These are phyloP conservation scores for Bombus ignitus DNA, from an alignment of 1,140 invertebrate genomes.

Conservation along the genomic window DNA sequence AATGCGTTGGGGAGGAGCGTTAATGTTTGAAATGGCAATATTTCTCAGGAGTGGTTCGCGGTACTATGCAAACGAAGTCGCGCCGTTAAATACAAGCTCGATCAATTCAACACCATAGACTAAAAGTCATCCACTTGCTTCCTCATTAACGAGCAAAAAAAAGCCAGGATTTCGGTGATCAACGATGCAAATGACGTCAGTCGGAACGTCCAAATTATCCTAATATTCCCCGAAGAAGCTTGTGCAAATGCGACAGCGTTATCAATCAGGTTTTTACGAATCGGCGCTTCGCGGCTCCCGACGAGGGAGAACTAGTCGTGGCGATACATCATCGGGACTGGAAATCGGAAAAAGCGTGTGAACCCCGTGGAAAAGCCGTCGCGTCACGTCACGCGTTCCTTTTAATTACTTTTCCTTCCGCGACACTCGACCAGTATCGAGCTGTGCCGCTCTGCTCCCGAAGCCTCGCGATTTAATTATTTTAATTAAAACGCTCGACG, in stretches of 20 bases:
- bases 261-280: conserved; percentile 46
- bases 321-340: conserved; percentile 26
- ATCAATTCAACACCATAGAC: not conserved
- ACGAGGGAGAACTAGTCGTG: not conserved
- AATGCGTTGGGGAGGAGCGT: no score
- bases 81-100: no score
- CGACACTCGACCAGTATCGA: conserved; percentile 36
- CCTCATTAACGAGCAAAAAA: not conserved
- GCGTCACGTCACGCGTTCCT: conserved; percentile 40
- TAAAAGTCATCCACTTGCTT: not conserved
- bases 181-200: not conserved
- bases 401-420: conserved; percentile 52
- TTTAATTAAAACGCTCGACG: conserved; percentile 47
- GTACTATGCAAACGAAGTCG: no score
- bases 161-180: not conserved
- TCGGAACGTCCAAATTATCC: not conserved
- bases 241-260: conserved; percentile 10
- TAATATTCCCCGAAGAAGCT: conserved; percentile 15
- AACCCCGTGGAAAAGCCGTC: conserved; percentile 27
- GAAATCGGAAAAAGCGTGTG: conserved; percentile 40
- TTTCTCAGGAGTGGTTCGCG: no score
- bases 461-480: conserved; percentile 46
- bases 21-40: no score
- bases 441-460: not conserved
- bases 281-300: not conserved